Conservation (phyloP, 2,113 vertebrate species). For the Suncus etruscus region DNA sequence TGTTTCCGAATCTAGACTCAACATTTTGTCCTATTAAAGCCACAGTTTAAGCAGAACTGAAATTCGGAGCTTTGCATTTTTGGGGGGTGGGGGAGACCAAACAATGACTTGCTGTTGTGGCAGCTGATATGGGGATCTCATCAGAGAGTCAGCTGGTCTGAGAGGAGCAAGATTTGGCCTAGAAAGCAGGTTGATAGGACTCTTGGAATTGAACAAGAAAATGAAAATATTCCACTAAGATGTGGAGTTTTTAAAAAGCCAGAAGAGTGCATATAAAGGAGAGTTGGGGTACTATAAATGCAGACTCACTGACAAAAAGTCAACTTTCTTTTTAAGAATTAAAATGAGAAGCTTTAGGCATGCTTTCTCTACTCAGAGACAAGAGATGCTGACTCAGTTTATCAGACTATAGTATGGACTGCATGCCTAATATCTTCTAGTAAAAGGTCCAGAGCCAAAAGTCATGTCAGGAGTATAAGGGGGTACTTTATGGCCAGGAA, state of each 20-base stretch:
- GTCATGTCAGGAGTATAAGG: background rate
- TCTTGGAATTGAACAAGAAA: background rate
- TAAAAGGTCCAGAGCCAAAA: background rate
- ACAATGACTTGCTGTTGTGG: background rate
- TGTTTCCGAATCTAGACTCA: conserved; percentile 22
- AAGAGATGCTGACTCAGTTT: background rate
- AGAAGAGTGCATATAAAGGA: background rate
- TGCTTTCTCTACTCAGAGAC: background rate
- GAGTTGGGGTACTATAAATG: background rate
- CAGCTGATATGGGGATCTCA: background rate
- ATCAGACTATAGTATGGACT: conserved; percentile 28
- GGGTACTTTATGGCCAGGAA: background rate
- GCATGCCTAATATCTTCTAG: background rate
- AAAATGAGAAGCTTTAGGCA: background rate
- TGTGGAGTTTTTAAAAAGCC: background rate
- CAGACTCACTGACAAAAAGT: background rate
- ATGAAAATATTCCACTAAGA: background rate
- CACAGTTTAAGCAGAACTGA: conserved; percentile 7
- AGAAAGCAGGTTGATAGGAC: background rate
- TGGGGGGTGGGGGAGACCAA: conserved; percentile 14
- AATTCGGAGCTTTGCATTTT: conserved; percentile 13
- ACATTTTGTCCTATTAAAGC: conserved; percentile 9
- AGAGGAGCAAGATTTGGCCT: background rate
- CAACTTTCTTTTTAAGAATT: conserved; percentile 18
- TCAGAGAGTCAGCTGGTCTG: background rate